Base-by-base conservation (phyloP, 2,113 vertebrate genomes). In the Motacilla alba region DNA sequence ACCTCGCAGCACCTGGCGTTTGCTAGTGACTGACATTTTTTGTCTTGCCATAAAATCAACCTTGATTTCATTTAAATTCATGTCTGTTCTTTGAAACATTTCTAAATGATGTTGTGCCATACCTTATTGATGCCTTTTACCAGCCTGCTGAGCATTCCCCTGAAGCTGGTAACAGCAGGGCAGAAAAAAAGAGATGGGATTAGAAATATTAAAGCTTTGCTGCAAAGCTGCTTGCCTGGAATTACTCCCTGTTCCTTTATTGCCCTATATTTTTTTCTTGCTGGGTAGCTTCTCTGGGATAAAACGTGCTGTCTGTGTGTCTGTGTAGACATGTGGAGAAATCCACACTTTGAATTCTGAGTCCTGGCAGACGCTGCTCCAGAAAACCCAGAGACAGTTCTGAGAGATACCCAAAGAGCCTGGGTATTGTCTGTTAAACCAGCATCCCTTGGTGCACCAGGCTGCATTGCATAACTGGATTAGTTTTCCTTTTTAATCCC, bases 401-500 rank as follows among this genome's bases (percentile, higher is more conserved):
- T 21, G 68, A 62, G 62, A 44, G 47, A 31, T 41, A 1, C 8
- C 41, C 66, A 10, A 35, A 44, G 67, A 56, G 68, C 50, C 33
- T 10, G 52, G 62, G 77, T 37, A 5, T 4, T 39, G 35, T 33
- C 43, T 80, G 39, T 66, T 77, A 37, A 24, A 81, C 44, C 47
- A 91, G 66, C 56, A 60, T 67, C 78, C 63, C 74, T 20, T 50
- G 64, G 41, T 56, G 74, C 26, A 19, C 22, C 37, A 24, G 74
- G 56, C 69, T 93, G 56, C 20, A 4, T 87, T 93, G 70, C 67
- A 13, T 90, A 96, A 93, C 92, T 44, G 33, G 72, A 68, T 94
- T 68, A 56, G 31, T 20, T 91, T 90, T 78, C 70, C 82, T 87
- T 84, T 89, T 79, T 90, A 93, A 93, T 93, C 67, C 70, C 14